These are phyloP conservation scores for Crotalus viridis DNA, from an alignment of 2,113 vertebrate genomes.

Conservation along the genomic window DNA sequence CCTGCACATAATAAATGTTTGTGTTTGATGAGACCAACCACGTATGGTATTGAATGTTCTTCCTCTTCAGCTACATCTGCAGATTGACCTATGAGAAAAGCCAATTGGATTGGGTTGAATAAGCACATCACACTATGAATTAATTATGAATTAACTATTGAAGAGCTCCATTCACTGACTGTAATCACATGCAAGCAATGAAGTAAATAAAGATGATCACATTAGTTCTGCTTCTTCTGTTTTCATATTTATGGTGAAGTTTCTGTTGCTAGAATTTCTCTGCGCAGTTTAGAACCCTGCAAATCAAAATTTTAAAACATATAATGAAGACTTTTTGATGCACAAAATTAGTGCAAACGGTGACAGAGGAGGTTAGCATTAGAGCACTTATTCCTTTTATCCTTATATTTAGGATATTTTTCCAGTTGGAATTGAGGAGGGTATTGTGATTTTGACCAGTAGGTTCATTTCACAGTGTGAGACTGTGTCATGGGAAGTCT, in stretches of 20 bases:
- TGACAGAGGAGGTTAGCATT: neutral
- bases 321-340: neutral
- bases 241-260: neutral
- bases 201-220: neutral
- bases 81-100: neutral
- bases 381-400: neutral
- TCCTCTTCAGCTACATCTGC: neutral
- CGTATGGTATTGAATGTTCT: neutral
- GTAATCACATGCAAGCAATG: neutral
- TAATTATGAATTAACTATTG: neutral
- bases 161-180: neutral
- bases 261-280: neutral
- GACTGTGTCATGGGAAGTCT: neutral
- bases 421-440: neutral
- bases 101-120: neutral
- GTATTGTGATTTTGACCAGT: neutral
- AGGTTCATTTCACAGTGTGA: neutral
- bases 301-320: neutral
- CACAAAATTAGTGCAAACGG: neutral
- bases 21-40: neutral
- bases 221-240: neutral
- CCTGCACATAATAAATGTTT: conserved; percentile 60
- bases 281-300: neutral
- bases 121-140: neutral
- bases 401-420: neutral